These are phyloP conservation scores for Baryphthengus martii DNA, from an alignment of 2,113 vertebrate genomes.

Conservation along the genomic window DNA sequence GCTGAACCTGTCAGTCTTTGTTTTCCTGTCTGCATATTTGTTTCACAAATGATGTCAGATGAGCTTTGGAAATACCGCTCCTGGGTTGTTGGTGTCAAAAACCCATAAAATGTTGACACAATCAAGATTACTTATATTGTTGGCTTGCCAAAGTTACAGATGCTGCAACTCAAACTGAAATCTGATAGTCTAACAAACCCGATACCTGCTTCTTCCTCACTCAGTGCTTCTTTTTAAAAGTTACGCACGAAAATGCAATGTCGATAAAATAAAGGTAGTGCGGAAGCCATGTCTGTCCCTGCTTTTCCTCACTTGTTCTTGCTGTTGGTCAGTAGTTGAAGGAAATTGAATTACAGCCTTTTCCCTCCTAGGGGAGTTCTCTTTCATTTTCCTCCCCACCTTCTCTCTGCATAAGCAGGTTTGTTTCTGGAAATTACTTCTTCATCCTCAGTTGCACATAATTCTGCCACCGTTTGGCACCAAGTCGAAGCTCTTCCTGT, in stretches of 20 bases:
- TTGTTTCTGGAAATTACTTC: conserved; percentile 6
- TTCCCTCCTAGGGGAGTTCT: background rate
- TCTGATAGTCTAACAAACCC: background rate
- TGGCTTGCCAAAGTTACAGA: background rate
- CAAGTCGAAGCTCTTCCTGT: background rate
- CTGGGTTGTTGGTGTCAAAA: background rate
- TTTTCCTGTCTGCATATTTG: background rate
- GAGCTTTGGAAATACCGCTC: background rate
- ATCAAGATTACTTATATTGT: background rate
- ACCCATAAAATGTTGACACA: background rate
- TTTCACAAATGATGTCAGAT: background rate
- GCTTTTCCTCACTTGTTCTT: background rate
- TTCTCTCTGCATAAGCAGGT: background rate
- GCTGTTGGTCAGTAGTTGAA: background rate
- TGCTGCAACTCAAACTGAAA: background rate
- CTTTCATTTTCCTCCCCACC: background rate
- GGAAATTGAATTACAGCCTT: background rate
- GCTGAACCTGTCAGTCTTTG: background rate
- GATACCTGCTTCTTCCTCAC: background rate
- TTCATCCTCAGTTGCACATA: background rate
- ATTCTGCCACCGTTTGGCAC: background rate
- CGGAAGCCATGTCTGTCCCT: background rate
- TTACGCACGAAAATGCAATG: background rate
- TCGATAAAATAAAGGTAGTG: background rate
- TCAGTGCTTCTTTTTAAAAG: background rate